Base-by-base conservation (phyloP, 2,113 vertebrate genomes). In the Dipodomys spectabilis region DNA sequence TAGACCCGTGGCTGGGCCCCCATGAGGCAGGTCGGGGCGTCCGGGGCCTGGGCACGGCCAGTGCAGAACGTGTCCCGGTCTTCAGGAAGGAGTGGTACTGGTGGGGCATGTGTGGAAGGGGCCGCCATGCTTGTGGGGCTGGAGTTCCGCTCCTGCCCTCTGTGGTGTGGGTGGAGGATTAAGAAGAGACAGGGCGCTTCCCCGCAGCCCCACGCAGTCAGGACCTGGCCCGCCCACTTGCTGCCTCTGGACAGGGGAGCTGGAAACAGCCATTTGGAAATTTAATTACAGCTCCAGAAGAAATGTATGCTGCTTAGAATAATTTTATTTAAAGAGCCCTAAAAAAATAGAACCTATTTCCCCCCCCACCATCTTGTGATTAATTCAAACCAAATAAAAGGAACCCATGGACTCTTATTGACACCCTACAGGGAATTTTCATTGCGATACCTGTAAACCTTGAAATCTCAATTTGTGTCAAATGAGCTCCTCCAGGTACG, bases 381-480 rank as follows among this genome's bases (percentile, higher is more conserved):
- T 91, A 95, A 94, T 95, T 94, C 77, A 86, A 93, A 32, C 67
- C 69, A 60, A 95, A 89, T 92, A 87, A 90, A 92, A 75, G 89
- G 71, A 83, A 60, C 62, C 86, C 9, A 10, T 60, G 75, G 53
- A 30, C 93, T 69, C 53, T 85, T 72, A 57, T 32, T 68, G 95
- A 89, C 65, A 44, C 65, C 93, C 87, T 71, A 15, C 0, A 39
- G 39, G 49, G 49, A 12, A 49, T 49, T 12, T 49, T 12, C 49
- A 49, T 49, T 49, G 49, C 49, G 39, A 39, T 39, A 39, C 39
- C 39, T 39, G 93, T 85, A 92, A 96, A 79, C 92, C 93, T 73
- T 91, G 94, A 86, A 95, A 93, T 96, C 87, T 94, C 94, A 75
- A 86, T 95, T 89, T 90, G 89, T 78, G 85, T 93, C 77, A 82